Conservation (phyloP, 2,113 vertebrate genomes). For the Alligator mississippiensis region DNA sequence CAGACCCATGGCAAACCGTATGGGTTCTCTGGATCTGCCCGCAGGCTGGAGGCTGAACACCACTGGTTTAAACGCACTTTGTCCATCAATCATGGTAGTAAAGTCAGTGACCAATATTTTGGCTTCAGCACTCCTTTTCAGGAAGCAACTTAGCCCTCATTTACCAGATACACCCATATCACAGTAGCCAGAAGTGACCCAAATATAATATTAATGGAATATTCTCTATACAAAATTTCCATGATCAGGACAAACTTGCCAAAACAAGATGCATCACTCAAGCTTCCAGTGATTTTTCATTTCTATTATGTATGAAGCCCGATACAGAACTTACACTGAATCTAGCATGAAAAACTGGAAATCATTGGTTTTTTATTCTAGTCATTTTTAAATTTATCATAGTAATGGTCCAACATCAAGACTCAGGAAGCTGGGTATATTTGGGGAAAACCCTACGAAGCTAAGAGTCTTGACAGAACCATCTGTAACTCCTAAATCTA, state of each 20-base stretch:
- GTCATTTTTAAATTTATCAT: background rate
- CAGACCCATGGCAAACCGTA: too few species aligned
- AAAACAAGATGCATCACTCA: rapidly evolving
- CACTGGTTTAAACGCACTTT: background rate
- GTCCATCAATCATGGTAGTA: background rate
- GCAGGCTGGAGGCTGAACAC: too few species aligned
- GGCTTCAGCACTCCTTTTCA: background rate
- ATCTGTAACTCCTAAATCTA: background rate
- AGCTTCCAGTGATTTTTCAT: background rate
- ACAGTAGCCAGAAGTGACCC: background rate
- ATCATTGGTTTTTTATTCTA: background rate
- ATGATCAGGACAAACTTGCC: background rate
- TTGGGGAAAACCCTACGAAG: background rate
- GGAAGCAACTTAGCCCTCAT: background rate
- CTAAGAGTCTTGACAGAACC: background rate
- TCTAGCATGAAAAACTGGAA: background rate
- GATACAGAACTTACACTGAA: background rate
- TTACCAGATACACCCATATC: background rate
- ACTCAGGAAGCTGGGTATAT: background rate
- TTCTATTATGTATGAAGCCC: background rate
- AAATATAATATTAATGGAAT: background rate
- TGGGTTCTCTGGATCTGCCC: too few species aligned
- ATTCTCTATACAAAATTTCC: background rate
- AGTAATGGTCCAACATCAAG: background rate
- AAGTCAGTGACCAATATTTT: background rate